Evolutionary conservation across 2,888 invertebrate genomes (phyloP), one percentile per base, ranked within the genome.

Genomic region (Baccha elongata): DNA sequence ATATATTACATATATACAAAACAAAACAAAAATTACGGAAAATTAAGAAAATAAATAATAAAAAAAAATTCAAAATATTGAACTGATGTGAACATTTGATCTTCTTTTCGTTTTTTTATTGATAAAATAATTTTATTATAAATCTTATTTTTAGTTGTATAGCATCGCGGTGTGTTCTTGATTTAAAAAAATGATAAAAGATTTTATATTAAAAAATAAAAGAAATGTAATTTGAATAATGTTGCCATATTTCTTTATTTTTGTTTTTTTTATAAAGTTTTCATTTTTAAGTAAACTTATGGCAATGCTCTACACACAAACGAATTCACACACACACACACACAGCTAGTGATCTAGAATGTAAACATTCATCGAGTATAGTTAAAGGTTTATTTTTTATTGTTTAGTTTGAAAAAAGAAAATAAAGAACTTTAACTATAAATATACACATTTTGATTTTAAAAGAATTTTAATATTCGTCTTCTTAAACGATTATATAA

Each of bases 151-250:
- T 76, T 78, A 73, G 68, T 72, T 83, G 17, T 64, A 62, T 83
- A 72, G 78, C 78, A 78, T 83, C 78, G 83, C 83, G 71, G 83
- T 83, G 83, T 83, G 83, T 83, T 83, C 78, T 78, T 78, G 53
- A 68, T 37, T 32, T 7, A 32, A 53, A 23, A 72, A 55, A 21
- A 17, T 53, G 40, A 44, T 4, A 44, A 29, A 32, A 40, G 62
- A 32, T 65, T 60, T 74, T 69, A 69, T 62, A 21, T 52, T 64
- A 35, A 55, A 58, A 72, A 23, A 8, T 60, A 76, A 69, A 72
- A 23, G 10, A 68, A 76, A 69, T 42, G 53, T 44, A 65, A 62
- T 69, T 69, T 68, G 68, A 75, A 64, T 65, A 60, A 64, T 64
- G 81, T 81, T 81, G 81, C 81, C 81, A 81, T 81, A 71, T 67